Conservation (phyloP, 2,113 vertebrate species). For the Charina bottae region DNA sequence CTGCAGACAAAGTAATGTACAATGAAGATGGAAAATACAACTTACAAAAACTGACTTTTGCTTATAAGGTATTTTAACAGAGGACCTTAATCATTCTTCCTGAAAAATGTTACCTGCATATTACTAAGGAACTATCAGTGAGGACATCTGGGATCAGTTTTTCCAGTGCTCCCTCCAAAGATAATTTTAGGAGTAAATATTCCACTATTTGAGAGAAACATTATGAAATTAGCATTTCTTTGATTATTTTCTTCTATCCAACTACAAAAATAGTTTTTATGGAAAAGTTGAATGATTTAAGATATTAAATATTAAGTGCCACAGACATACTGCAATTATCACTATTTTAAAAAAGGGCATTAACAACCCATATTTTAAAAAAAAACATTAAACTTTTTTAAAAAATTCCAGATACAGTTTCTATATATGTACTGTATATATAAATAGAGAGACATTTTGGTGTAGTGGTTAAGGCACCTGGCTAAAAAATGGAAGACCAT, state of each 20-base stretch:
- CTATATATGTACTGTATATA: slow-evolving; percentile 49
- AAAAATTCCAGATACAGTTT: neutral
- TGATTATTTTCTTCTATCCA: neutral
- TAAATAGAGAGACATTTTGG: neutral
- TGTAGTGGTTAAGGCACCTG: neutral
- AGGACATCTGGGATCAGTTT: slow-evolving; percentile 1
- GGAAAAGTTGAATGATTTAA: slow-evolving; percentile 63
- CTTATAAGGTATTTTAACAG: slow-evolving; percentile 67
- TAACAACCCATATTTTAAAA: slow-evolving; percentile 38
- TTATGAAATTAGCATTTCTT: slow-evolving; percentile 12
- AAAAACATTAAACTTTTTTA: neutral
- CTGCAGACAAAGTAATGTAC: slow-evolving; percentile 64
- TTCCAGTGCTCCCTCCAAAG: neutral
- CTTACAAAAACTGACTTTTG: slow-evolving; percentile 64
- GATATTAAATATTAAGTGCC: slow-evolving; percentile 49
- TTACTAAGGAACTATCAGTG: neutral
- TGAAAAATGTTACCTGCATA: slow-evolving; percentile 40
- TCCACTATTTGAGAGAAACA: neutral
- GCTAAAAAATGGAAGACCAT: neutral
- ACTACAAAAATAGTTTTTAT: slow-evolving; percentile 27
- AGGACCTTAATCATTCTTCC: slow-evolving; percentile 19
- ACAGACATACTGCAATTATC: neutral
- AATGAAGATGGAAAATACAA: slow-evolving; percentile 62
- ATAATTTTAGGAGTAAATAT: neutral
- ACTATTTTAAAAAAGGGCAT: slow-evolving; percentile 39